Percentiles rank a stretch among this genome's conserved stretches.
phyloP scores from a whole-genome alignment of 2,888 invertebrate genomes.

The Plusia festucae region DNA sequence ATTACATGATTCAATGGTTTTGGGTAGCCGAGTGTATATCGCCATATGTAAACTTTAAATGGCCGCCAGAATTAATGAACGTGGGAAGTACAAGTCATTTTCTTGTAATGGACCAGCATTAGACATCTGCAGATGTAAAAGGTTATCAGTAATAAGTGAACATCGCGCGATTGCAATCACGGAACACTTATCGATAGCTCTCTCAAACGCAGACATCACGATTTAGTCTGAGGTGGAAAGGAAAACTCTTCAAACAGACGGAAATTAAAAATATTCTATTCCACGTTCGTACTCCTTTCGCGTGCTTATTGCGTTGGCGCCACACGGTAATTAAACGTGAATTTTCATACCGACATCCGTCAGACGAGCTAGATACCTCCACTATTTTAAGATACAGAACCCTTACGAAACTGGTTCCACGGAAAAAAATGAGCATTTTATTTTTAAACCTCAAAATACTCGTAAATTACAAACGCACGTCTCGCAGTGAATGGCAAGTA shows the following conservation, averaged over 20 bases:
- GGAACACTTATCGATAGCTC: conserved; percentile 5
- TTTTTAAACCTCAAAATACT: conserved; percentile 60
- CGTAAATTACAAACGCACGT: conserved; percentile 58
- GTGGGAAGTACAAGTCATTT: background rate
- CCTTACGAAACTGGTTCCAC: conserved; percentile 58
- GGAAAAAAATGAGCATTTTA: conserved; percentile 53
- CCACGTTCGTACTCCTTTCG: conserved; percentile 52
- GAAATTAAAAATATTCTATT: conserved; percentile 57
- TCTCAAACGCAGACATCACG: conserved; percentile 5
- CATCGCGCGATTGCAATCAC: background rate
- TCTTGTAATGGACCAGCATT: conserved; percentile 1
- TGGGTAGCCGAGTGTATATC: background rate
- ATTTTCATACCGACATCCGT: conserved; percentile 51
- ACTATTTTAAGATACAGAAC: conserved; percentile 38
- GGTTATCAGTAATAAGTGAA: conserved; percentile 2
- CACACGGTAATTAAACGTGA: conserved; percentile 52
- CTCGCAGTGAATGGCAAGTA: conserved; percentile 68
- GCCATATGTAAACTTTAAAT: conserved; percentile 1
- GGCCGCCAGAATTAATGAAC: background rate
- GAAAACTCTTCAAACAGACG: conserved; percentile 25
- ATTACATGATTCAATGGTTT: background rate
- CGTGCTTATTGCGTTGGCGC: conserved; percentile 49
- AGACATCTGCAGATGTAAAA: background rate
- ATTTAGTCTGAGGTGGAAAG: background rate
- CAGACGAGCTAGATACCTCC: conserved; percentile 44